Evolutionary conservation across 1,140 invertebrate species (phyloP), one percentile per base, ranked within the genome.

Genomic region (Colletes latitarsis): DNA sequence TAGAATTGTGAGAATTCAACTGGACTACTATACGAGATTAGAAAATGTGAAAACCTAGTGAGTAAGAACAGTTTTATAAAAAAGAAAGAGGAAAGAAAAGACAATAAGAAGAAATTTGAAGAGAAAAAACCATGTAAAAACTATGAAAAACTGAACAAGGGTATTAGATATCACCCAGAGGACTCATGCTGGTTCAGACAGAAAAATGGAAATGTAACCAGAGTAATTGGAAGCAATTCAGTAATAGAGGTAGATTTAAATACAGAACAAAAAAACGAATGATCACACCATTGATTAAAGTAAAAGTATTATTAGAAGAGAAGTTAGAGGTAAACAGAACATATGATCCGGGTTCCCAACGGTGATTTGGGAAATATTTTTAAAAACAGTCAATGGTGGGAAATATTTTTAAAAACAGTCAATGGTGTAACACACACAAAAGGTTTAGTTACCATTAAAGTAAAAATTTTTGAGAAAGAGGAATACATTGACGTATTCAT

Each of bases 391-490:
- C 4, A 57, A n/a, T n/a, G n/a, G n/a, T n/a, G n/a, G n/a, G 76
- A 81, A 57, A 81, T 76, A 68, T 57, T 67, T n/a, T 43, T 82
- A 68, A 77, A 82, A 66, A 67, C 81, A 52, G 55, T 82, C 19
- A 82, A 82, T 73, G 81, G 68, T 77, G 74, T 82, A 60, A 70
- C 6, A 46, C 15, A 62, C 19, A 75, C 79, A 70, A 68, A 77
- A 39, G 81, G 74, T 21, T 60, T 82, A 68, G 15, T 82, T 67
- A 77, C 58, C 1, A 82, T 82, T 49, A 82, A 82, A 67, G 12
- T 82, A 77, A 82, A 82, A 82, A 82, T 82, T 15, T 77, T 82
- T 66, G 73, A 72, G 0, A 82, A 3, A 15, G 80, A 82, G 19
- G 52, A 77, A 58, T 2, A 82, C 3, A 21, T 71, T 0, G 80